Conservation (phyloP, 1,140 invertebrate genomes). For the Metaphire vulgaris region DNA sequence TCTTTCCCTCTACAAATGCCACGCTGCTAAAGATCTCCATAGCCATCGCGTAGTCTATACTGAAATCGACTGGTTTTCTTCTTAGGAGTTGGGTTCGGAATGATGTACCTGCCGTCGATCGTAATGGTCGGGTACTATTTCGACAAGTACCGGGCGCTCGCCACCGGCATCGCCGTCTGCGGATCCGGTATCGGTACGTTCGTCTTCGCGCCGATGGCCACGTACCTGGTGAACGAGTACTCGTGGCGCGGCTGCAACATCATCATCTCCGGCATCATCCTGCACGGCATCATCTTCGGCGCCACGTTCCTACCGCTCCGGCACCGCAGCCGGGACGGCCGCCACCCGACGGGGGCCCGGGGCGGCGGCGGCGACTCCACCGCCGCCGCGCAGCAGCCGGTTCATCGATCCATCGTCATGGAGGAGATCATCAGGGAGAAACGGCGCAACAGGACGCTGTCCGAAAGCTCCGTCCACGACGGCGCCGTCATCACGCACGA, state of each 20-base stretch:
- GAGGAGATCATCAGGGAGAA: neutral
- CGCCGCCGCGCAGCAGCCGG: too few species aligned
- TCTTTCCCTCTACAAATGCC: too few species aligned
- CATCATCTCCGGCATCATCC: constrained; percentile 65
- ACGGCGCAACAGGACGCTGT: neutral
- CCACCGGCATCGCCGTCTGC: constrained; percentile 88
- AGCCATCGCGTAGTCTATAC: too few species aligned
- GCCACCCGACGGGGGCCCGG: neutral
- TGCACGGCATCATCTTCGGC: constrained; percentile 72
- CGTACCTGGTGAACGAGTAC: constrained; percentile 21
- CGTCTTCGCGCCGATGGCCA: constrained; percentile 67
- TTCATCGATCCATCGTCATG: neutral
- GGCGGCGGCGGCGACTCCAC: too few species aligned
- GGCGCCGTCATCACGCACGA: constrained; percentile 18
- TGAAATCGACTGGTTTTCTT: neutral
- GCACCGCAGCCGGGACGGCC: neutral
- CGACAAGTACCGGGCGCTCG: constrained; percentile 78
- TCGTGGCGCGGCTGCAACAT: constrained; percentile 24
- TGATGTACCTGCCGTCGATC: constrained; percentile 89
- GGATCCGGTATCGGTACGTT: constrained; percentile 82
- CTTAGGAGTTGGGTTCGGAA: constrained; percentile 80
- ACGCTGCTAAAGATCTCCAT: too few species aligned
- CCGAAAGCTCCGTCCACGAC: constrained; percentile 5
- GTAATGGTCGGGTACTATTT: constrained; percentile 92
- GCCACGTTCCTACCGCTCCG: constrained; percentile 65